These are phyloP conservation scores for Phthorimaea operculella DNA, from an alignment of 1,140 invertebrate genomes.

Conservation along the genomic window DNA sequence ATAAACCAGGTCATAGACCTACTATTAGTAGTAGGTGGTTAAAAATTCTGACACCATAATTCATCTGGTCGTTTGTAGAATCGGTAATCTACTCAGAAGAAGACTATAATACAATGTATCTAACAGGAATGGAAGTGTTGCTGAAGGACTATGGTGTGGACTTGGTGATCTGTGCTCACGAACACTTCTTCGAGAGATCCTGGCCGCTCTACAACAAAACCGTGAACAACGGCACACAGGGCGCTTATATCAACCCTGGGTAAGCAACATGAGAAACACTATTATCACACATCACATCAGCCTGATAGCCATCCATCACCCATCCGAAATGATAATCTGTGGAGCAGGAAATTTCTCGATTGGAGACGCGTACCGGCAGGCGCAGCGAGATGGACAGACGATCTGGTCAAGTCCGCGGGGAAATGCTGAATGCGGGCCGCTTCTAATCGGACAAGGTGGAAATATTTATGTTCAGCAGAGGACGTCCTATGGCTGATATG, in stretches of 20 bases:
- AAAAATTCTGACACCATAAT: no score
- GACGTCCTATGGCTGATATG: no score
- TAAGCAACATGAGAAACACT: slow-evolving; percentile 9
- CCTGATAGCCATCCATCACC: neutral
- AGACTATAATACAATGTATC: neutral
- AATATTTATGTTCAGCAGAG: no score
- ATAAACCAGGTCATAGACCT: no score
- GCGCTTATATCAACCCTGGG: slow-evolving; percentile 82
- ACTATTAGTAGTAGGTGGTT: no score
- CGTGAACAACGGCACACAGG: slow-evolving; percentile 79
- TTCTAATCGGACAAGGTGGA: no score
- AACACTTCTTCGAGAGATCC: slow-evolving; percentile 91
- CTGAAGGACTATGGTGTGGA: slow-evolving; percentile 90
- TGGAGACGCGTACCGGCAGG: neutral
- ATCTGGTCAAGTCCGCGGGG: no score
- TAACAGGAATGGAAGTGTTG: slow-evolving; percentile 76
- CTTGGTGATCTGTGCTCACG: slow-evolving; percentile 90
- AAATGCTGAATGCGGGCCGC: no score
- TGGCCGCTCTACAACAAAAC: slow-evolving; percentile 89
- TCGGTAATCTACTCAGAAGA: no score
- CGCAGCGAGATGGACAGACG: no score
- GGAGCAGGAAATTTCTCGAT: neutral
- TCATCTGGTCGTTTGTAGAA: no score
- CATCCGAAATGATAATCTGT: neutral
- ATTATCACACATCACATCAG: neutral